Evolutionary conservation across 2,113 vertebrate species (phyloP).

Genomic region (Corydoras sp.): DNA sequence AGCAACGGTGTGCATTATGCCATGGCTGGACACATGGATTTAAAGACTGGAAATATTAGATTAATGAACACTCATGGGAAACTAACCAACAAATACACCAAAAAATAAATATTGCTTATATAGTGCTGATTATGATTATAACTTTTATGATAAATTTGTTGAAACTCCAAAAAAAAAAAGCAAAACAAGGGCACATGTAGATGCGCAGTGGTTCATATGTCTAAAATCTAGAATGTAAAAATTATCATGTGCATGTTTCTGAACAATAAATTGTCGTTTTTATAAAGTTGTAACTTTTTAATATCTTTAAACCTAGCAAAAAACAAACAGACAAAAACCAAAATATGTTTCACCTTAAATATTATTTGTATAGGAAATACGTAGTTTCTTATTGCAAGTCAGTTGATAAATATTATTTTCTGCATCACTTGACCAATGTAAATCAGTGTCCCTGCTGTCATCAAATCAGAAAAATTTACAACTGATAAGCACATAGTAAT

Average conservation of each 20-base stretch:
- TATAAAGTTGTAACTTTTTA: no score
- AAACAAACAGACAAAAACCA: no score
- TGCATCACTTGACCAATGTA: background rate
- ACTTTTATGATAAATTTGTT: no score
- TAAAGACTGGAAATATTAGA: no score
- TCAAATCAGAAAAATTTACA: slow-evolving; percentile 24
- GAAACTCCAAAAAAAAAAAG: background rate
- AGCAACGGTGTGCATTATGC: no score
- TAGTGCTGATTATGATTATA: no score
- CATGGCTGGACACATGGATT: no score
- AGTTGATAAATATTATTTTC: background rate
- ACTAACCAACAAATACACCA: no score
- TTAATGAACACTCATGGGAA: no score
- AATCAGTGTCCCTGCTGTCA: slow-evolving; percentile 15
- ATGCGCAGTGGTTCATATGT: background rate
- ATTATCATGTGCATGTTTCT: no score
- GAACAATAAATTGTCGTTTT: no score
- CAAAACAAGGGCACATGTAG: background rate
- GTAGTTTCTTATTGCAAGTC: background rate
- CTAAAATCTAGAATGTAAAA: background rate
- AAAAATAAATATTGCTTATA: no score
- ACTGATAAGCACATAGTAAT: slow-evolving; percentile 6
- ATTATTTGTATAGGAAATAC: background rate
- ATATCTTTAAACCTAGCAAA: background rate
- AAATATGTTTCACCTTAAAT: background rate